Evolutionary conservation across 2,113 vertebrate species (phyloP), one percentile per base, ranked within the genome.

Genomic region (Noturus placidus): DNA sequence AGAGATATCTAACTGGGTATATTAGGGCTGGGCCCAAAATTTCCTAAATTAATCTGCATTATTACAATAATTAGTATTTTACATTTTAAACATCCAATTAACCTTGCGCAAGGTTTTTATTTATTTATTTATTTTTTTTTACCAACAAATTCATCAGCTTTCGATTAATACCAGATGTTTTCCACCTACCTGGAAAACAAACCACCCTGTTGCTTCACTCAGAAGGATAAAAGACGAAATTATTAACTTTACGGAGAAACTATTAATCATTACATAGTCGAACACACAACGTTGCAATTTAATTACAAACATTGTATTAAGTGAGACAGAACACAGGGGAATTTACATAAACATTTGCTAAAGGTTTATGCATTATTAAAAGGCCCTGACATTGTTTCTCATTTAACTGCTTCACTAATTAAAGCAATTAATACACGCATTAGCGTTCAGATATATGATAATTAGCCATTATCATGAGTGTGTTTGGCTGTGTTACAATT

Each of bases 401-500:
- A 93, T 94, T 95, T 91, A 94, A 94, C 95, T 94, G 92, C 92
- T 94, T 93, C 92, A 91, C 94, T 95, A 95, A 95, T 95, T 91
- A 94, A 95, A 93, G 91, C 94, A 94, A 95, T 95, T 95, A 94
- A 94, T 94, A 93, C 90, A 88, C 93, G 92, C 92, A 94, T 93
- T 93, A 94, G 92, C 91, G 93, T 85, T 91, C 87, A 93, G 88
- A 93, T 93, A 92, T 94, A 92, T 88, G 89, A 94, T 95, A 94
- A 95, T 93, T 93, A 94, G 92, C 93, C 94, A 93, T 94, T 93
- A 92, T 80, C 67, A 63, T 82, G 70, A 65, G 76, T 82, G 83
- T 87, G 42, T 89, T 69, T 86, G 74, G 80, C 72, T 72, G 63
- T 81, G 91, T 93, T 92, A 90, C 67, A 92, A 88, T 91, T 94